Percentiles rank a stretch among this genome's conserved stretches.
Conservation (phyloP, 2,797 vertebrate genomes). For the Mastacembelus armatus region DNA sequence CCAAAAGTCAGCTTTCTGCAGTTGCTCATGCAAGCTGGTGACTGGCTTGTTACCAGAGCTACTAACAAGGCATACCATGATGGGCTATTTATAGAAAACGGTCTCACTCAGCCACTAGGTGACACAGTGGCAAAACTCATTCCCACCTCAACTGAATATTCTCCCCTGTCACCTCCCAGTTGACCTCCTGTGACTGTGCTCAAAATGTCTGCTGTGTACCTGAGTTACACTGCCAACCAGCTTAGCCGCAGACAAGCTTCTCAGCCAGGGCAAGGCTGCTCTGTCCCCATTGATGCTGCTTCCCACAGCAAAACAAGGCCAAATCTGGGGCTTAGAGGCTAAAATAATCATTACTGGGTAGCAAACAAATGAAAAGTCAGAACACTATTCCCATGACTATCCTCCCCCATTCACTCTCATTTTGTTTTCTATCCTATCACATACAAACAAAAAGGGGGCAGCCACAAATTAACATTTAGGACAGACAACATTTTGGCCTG, state of each 20-base stretch:
- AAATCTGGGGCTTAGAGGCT: conserved; percentile 82
- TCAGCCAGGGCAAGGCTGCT: conserved; percentile 69
- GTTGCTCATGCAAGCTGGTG: conserved; percentile 84
- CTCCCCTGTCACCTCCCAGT: conserved; percentile 21
- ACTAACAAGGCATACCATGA: conserved; percentile 68
- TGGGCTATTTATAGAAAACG: conserved; percentile 75
- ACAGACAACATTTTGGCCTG: conserved; percentile 18
- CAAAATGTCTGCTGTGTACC: conserved; percentile 67
- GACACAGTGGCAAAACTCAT: conserved; percentile 25
- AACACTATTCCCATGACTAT: conserved; percentile 59
- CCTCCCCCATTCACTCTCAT: conserved; percentile 51
- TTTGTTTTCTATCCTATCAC: conserved; percentile 47
- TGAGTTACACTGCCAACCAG: conserved; percentile 67
- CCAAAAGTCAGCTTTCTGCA: conserved; percentile 85
- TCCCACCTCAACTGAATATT: conserved; percentile 14
- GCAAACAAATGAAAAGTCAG: conserved; percentile 77
- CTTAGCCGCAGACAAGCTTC: conserved; percentile 74
- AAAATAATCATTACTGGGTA: conserved; percentile 82
- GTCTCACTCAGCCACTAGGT: conserved; percentile 43
- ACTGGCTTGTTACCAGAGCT: conserved; percentile 76
- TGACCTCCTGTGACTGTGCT: conserved; percentile 50
- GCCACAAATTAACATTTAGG: conserved; percentile 45
- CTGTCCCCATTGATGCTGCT: conserved; percentile 67
- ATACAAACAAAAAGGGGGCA: conserved; percentile 43
- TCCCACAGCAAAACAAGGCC: conserved; percentile 76